Conservation (phyloP, 1,140 invertebrate genomes). For the Magallana gigas region DNA sequence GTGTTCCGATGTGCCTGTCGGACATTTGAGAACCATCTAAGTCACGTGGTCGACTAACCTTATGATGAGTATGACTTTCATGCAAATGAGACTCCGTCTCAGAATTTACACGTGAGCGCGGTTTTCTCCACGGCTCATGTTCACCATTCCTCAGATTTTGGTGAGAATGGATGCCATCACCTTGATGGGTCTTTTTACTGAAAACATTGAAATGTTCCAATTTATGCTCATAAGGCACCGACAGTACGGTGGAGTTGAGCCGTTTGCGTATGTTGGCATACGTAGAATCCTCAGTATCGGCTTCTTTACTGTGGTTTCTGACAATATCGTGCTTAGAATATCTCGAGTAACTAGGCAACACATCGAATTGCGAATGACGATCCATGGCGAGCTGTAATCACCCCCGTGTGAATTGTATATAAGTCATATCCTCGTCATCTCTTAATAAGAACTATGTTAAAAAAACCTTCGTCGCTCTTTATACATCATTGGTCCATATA, state of each 20-base stretch:
- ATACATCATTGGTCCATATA: too few relatives aligned
- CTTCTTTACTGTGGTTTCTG: slow-evolving; percentile 25
- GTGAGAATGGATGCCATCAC: too few relatives aligned
- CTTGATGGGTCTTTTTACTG: not conserved
- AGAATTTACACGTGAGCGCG: not conserved
- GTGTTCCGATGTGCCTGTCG: not conserved
- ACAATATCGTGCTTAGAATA: slow-evolving; percentile 31
- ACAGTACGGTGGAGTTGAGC: not conserved
- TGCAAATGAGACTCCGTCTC: not conserved
- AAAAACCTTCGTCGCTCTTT: too few relatives aligned
- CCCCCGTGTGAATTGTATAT: not conserved
- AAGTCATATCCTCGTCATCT: not conserved
- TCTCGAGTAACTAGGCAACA: slow-evolving; percentile 39
- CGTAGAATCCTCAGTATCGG: slow-evolving; percentile 16
- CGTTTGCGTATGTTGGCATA: slow-evolving; percentile 33
- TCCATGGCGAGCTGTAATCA: slow-evolving; percentile 32
- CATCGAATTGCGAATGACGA: slow-evolving; percentile 39
- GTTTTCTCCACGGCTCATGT: not conserved
- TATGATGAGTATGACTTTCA: slow-evolving; percentile 16
- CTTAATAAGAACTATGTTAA: too few relatives aligned
- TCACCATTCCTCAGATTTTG: not conserved
- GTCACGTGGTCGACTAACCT: not conserved
- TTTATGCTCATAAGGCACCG: slow-evolving; percentile 24
- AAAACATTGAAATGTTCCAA: slow-evolving; percentile 9
- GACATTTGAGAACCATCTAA: slow-evolving; percentile 24